A percentile compares a stretch with the other conserved stretches of the same genome.
These are phyloP conservation scores for Tiaroga cobitis DNA, from an alignment of 2,797 vertebrate genomes.

Conservation along the genomic window DNA sequence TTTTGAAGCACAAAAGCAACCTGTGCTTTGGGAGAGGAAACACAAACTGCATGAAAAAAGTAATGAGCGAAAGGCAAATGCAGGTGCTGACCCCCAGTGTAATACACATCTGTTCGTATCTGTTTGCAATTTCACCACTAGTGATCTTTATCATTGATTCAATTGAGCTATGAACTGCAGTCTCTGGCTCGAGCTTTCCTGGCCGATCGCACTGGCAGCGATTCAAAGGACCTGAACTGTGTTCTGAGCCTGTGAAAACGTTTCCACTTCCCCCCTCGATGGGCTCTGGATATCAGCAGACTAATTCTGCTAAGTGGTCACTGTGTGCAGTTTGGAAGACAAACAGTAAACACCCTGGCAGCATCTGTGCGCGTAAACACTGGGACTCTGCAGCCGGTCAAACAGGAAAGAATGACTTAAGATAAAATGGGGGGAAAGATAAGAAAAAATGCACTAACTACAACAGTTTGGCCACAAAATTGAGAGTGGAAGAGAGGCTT, in stretches of 20 bases:
- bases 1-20: constrained; percentile 72
- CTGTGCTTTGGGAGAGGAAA: constrained; percentile 61
- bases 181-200: constrained; percentile 45
- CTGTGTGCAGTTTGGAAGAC: constrained; percentile 60
- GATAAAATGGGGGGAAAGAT: constrained; percentile 53
- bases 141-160: constrained; percentile 75
- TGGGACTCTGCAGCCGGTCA: constrained; percentile 51
- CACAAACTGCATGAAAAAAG: constrained; percentile 49
- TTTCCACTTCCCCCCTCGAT: constrained; percentile 57
- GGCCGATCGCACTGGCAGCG: constrained; percentile 67
- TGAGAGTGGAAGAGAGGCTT: constrained; percentile 34
- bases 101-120: constrained; percentile 77
- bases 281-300: constrained; percentile 52
- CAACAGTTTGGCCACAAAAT: constrained; percentile 43
- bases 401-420: constrained; percentile 74
- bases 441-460: constrained; percentile 47
- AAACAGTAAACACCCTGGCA: constrained; percentile 66
- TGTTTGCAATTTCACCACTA: constrained; percentile 73
- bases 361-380: constrained; percentile 49
- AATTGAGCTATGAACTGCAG: constrained; percentile 63
- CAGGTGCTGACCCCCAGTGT: constrained; percentile 80
- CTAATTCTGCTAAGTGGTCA: constrained; percentile 61
- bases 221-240: constrained; percentile 63
- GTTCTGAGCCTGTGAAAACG: constrained; percentile 37
- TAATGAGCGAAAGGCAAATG: constrained; percentile 67